Conservation (phyloP, 2,888 invertebrate species). For the Dione juno region DNA sequence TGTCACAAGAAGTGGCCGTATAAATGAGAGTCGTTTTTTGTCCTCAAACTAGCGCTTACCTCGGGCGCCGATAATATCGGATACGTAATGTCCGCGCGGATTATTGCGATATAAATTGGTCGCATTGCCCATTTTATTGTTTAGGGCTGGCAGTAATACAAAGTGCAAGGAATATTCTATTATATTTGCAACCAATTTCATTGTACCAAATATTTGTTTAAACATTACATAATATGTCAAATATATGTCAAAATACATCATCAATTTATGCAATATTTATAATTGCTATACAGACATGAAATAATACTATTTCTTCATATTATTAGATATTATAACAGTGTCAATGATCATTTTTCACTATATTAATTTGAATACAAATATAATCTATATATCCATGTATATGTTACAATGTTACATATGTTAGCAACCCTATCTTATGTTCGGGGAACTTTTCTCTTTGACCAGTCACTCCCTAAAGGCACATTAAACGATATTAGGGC, state of each 20-base stretch:
- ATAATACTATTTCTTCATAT: too few species aligned
- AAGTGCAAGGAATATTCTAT: not conserved
- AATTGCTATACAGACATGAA: too few species aligned
- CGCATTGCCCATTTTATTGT: slow-evolving; percentile 76
- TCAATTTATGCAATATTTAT: too few species aligned
- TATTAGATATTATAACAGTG: not conserved
- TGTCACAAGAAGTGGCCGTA: slow-evolving; percentile 73
- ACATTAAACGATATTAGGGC: slow-evolving; percentile 83
- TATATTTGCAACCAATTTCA: not conserved
- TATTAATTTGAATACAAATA: not conserved
- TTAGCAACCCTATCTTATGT: slow-evolving; percentile 60
- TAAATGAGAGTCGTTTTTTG: slow-evolving; percentile 83
- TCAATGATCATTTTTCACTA: not conserved
- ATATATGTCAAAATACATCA: too few species aligned
- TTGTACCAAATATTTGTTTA: too few species aligned
- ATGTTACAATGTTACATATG: not conserved
- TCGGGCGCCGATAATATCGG: slow-evolving; percentile 76
- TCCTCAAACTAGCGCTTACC: slow-evolving; percentile 73
- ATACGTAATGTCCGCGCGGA: slow-evolving; percentile 77
- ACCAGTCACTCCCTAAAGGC: slow-evolving; percentile 82
- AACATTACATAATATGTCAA: not conserved
- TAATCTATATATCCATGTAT: too few species aligned
- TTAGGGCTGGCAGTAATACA: slow-evolving; percentile 60
- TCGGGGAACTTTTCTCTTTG: slow-evolving; percentile 67
- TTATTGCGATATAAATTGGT: slow-evolving; percentile 84